A percentile compares a stretch with the other conserved stretches of the same genome.
Evolutionary conservation across 2,797 vertebrate species (phyloP).

Genomic region (Microchirus variegatus): DNA sequence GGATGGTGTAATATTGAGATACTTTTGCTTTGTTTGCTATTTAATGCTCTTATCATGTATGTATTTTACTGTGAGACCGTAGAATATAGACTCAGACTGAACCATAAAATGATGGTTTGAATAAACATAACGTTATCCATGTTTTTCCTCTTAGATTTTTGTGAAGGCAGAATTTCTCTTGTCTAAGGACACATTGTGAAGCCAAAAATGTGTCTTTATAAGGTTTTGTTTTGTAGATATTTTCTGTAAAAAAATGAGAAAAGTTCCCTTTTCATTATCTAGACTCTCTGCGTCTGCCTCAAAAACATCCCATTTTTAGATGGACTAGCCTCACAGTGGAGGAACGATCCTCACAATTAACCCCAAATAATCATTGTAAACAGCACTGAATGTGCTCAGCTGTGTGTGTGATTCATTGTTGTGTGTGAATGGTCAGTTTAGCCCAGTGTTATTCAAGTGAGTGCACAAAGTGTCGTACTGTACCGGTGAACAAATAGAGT

Average conservation of each 20-base stretch:
- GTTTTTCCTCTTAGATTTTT: no score
- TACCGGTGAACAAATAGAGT: conserved; percentile 42
- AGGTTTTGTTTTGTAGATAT: not conserved
- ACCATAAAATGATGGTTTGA: no score
- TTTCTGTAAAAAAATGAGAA: not conserved
- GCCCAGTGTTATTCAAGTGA: conserved; percentile 31
- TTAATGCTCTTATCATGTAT: not conserved
- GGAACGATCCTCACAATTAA: conserved; percentile 6
- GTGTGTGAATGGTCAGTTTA: conserved; percentile 27
- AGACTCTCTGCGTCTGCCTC: not conserved
- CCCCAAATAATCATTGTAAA: conserved; percentile 5
- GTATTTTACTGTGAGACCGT: no score
- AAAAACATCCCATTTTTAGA: not conserved
- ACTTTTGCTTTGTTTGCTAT: no score
- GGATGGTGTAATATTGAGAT: no score
- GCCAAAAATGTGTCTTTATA: not conserved
- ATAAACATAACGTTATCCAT: no score
- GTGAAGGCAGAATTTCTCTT: not conserved
- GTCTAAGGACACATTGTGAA: not conserved
- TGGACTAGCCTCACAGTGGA: not conserved
- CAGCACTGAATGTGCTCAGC: conserved; percentile 1
- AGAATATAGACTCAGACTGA: no score
- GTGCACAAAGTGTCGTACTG: conserved; percentile 22
- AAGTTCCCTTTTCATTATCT: not conserved
- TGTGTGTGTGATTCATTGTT: conserved; percentile 18